phyloP scores from a whole-genome alignment of 2,113 vertebrate genomes.

The Oophaga pumilio region DNA sequence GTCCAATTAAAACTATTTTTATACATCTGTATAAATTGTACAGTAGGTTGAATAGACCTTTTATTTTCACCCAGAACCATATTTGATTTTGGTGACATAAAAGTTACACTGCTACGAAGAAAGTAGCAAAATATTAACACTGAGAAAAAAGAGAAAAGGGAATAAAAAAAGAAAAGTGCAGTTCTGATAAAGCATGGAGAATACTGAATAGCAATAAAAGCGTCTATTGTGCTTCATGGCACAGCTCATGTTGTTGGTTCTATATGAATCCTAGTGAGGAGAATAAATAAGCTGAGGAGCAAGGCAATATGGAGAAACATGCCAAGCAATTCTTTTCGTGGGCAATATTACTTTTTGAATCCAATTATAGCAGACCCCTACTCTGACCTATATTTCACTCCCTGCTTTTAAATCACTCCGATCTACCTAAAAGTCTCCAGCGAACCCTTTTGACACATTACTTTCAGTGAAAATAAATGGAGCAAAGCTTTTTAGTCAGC shows the following conservation, averaged over 20 bases:
- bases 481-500: slow-evolving; percentile 59
- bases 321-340: slow-evolving; percentile 39
- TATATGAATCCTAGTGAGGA: background rate
- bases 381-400: slow-evolving; percentile 54
- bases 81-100: background rate
- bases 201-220: background rate
- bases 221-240: slow-evolving; percentile 3
- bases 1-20: no score
- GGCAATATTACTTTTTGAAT: slow-evolving; percentile 41
- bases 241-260: slow-evolving; percentile 3
- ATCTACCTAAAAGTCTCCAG: slow-evolving; percentile 56
- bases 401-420: slow-evolving; percentile 47
- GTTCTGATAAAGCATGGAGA: background rate
- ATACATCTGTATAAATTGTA: background rate
- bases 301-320: slow-evolving; percentile 37
- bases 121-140: background rate
- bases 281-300: slow-evolving; percentile 31
- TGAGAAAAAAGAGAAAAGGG: background rate
- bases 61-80: background rate
- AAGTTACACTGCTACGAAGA: background rate
- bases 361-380: slow-evolving; percentile 52
- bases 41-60: background rate
- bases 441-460: slow-evolving; percentile 54
- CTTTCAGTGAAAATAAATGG: slow-evolving; percentile 58
- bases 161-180: background rate